Evolutionary conservation across 2,888 invertebrate genomes (phyloP), one percentile per base, ranked within the genome.

Genomic region (Oligia latruncula): DNA sequence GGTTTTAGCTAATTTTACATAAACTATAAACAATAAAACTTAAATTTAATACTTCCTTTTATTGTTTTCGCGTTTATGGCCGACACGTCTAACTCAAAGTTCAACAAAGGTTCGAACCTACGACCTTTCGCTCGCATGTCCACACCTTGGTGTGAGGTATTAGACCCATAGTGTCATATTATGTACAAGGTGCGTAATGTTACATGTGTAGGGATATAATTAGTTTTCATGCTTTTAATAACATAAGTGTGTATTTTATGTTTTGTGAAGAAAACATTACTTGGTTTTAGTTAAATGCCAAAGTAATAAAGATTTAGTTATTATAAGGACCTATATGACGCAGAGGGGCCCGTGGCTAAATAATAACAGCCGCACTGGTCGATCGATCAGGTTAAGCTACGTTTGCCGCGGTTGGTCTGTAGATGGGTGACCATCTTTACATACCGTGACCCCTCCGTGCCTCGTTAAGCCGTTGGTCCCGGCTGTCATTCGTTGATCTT

Each of bases 81-180:
- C 66, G 13, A 67, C 84, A 83, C 74, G 43, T 71, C 3, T 49
- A 81, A 8, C 65, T 55, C 55, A 80, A 75, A 76, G 85, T 87
- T 85, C 85, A 87, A 8, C 62, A 74, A 77, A 65, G 77, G 75
- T 67, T 67, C 43, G 70, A 85, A 87, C 74, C 81, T 78, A 66
- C 35, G 81, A 85, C 81, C 88, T 87, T 85, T 78, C 35, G 52
- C 66, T 84, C 29, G 52, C 71, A 23, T 84, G 84, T 76, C 73
- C 73, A 84, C 75, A 79, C 68, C 62, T 15, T 35, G n/a, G 1
- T 55, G n/a, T 49, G 17, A 1, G 15, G 35, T 55, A 65, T 81
- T 64, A 81, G 58, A 58, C 49, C 13, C n/a, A 23, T 15, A 64
- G n/a, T 74, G 58, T 68, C 35, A 67, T n/a, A 23, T 23, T 15